Conservation (phyloP, 2,888 invertebrate genomes). For the Drosophila anceps region DNA sequence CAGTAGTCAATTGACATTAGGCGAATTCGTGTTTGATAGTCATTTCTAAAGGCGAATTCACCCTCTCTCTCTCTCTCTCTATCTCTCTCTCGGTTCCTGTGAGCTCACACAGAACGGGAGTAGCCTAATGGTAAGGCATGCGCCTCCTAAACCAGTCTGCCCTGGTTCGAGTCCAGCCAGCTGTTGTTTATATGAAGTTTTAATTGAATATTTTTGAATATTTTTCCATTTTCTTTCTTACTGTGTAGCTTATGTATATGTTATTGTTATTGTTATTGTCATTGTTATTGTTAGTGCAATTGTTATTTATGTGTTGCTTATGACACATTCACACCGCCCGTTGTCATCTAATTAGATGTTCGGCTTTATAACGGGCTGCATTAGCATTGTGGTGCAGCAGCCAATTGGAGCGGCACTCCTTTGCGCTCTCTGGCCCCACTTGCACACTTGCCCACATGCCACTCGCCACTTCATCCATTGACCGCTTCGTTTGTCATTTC, state of each 20-base stretch:
- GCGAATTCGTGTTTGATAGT: neutral
- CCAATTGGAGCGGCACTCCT: conserved; percentile 53
- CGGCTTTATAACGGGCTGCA: conserved; percentile 49
- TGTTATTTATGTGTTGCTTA: conserved; percentile 42
- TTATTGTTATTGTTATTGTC: conserved; percentile 24
- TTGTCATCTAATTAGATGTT: conserved; percentile 65
- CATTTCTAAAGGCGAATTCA: neutral
- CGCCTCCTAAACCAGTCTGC: neutral
- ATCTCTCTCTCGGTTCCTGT: neutral
- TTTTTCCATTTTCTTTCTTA: neutral
- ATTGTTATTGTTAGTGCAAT: conserved; percentile 23
- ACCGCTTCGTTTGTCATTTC: conserved; percentile 46
- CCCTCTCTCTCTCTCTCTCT: neutral
- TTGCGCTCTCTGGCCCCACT: conserved; percentile 20
- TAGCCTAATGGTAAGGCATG: neutral
- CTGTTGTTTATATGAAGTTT: neutral
- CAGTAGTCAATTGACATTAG: neutral
- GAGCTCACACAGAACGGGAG: neutral
- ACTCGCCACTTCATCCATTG: conserved; percentile 33
- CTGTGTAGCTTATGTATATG: neutral
- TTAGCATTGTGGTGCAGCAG: conserved; percentile 51
- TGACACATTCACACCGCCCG: conserved; percentile 55
- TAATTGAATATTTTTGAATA: neutral
- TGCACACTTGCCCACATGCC: conserved; percentile 6
- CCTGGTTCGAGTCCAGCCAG: neutral